A percentile compares a stretch with the other conserved stretches of the same genome.
Conservation (phyloP, 2,113 vertebrate species). For the Butorides virescens region DNA sequence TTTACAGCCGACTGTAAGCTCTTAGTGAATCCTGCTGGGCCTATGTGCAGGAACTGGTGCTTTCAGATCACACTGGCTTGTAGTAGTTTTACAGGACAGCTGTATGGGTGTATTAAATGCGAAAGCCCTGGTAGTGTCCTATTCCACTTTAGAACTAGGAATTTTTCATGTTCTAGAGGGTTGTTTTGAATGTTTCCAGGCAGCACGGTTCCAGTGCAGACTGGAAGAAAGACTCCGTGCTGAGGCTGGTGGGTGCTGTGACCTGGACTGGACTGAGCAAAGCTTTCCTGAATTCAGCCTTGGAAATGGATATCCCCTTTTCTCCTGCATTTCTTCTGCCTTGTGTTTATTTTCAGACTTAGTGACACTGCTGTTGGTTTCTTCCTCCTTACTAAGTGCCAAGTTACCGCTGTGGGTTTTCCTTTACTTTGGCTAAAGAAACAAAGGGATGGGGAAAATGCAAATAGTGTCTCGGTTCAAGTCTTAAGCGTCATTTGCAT, state of each 20-base stretch:
- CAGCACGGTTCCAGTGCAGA: neutral
- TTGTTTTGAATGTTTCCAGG: neutral
- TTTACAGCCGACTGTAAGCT: neutral
- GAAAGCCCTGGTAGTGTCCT: neutral
- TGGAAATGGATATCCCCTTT: neutral
- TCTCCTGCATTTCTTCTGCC: neutral
- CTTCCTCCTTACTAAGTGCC: neutral
- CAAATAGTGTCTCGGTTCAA: neutral
- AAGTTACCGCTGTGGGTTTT: neutral
- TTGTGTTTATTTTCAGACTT: neutral
- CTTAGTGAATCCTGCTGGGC: neutral
- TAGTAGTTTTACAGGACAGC: neutral
- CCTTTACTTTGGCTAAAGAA: neutral
- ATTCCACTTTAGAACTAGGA: neutral
- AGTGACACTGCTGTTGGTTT: neutral
- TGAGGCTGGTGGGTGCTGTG: neutral
- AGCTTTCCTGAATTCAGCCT: neutral
- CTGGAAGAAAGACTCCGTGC: neutral
- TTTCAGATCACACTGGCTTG: neutral
- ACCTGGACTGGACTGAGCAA: neutral
- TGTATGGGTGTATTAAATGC: neutral
- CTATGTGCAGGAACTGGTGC: fast-evolving
- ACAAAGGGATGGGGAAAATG: neutral
- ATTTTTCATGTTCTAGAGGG: neutral
- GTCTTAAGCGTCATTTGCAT: neutral